These are phyloP conservation scores for Dasypolia templi DNA, from an alignment of 2,888 invertebrate species.

Conservation along the genomic window DNA sequence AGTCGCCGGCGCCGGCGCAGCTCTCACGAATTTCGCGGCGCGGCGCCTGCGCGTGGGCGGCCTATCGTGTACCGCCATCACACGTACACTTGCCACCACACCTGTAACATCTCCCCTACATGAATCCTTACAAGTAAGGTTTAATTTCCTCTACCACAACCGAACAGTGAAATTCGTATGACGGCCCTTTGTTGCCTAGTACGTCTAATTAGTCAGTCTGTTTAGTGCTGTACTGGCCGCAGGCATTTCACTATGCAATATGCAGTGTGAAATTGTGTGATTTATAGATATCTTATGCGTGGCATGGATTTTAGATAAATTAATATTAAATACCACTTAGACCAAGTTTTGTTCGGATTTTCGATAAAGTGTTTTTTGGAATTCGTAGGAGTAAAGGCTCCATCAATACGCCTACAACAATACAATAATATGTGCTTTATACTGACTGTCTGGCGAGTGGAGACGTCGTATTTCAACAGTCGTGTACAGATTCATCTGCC, in stretches of 20 bases:
- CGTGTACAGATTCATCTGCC: slow-evolving; percentile 88
- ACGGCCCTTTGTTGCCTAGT: slow-evolving; percentile 87
- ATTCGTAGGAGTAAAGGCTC: slow-evolving; percentile 79
- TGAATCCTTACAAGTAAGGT: slow-evolving; percentile 70
- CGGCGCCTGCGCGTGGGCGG: slow-evolving; percentile 88
- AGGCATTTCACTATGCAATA: slow-evolving; percentile 81
- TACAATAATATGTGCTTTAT: slow-evolving; percentile 80
- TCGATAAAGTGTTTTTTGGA: slow-evolving; percentile 27
- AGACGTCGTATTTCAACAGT: slow-evolving; percentile 87
- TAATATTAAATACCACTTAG: slow-evolving; percentile 45
- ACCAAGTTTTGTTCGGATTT: slow-evolving; percentile 7
- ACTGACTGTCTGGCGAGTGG: slow-evolving; percentile 78
- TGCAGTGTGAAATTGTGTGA: slow-evolving; percentile 85
- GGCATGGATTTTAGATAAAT: slow-evolving; percentile 50
- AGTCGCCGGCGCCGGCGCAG: slow-evolving; percentile 81
- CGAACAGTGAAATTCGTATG: slow-evolving; percentile 70
- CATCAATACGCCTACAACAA: slow-evolving; percentile 84
- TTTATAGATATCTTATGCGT: slow-evolving; percentile 78
- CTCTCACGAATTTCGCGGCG: slow-evolving; percentile 89
- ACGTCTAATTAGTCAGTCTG: slow-evolving; percentile 90
- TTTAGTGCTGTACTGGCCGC: slow-evolving; percentile 86
- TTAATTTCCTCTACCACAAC: slow-evolving; percentile 64
- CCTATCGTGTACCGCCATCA: slow-evolving; percentile 87
- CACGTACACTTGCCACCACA: slow-evolving; percentile 78
- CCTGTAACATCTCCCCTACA: slow-evolving; percentile 72